These are phyloP conservation scores for Gouania willdenowi DNA, from an alignment of 2,797 vertebrate species.

Conservation along the genomic window DNA sequence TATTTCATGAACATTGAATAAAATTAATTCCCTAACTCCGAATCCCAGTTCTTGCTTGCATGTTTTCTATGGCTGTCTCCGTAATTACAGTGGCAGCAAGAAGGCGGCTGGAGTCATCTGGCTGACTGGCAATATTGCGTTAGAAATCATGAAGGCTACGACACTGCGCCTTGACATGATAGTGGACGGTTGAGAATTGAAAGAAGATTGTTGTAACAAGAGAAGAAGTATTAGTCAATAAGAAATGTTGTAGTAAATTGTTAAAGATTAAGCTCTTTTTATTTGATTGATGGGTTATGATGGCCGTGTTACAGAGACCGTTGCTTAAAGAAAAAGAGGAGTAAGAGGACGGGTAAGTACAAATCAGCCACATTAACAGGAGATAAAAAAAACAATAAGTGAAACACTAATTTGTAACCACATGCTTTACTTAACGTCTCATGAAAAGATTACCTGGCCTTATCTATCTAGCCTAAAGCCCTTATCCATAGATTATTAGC, in stretches of 20 bases:
- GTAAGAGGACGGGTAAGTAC: not conserved
- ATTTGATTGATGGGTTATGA: not conserved
- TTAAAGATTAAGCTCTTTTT: constrained; percentile 23
- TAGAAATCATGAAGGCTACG: constrained; percentile 13
- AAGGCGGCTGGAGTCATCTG: constrained; percentile 25
- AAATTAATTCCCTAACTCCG: too few relatives aligned
- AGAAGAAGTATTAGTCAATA: constrained; percentile 40
- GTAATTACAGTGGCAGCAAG: constrained; percentile 9
- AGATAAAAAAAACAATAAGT: not conserved
- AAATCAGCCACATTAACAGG: too few relatives aligned
- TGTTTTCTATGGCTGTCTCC: constrained; percentile 12
- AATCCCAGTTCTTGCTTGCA: too few relatives aligned
- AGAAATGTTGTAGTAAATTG: constrained; percentile 36
- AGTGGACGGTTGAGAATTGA: constrained; percentile 4
- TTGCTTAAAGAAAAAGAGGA: not conserved
- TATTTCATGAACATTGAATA: too few relatives aligned
- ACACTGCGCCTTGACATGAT: constrained; percentile 6
- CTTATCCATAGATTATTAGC: too few relatives aligned
- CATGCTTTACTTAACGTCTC: too few relatives aligned
- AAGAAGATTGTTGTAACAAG: constrained; percentile 20
- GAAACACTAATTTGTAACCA: too few relatives aligned
- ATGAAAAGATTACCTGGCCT: too few relatives aligned
- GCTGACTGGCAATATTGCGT: constrained; percentile 16
- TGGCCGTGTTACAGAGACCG: not conserved
- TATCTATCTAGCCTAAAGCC: too few relatives aligned